These are phyloP conservation scores for Ceuthmochares aereus DNA, from an alignment of 2,113 vertebrate genomes.

Conservation along the genomic window DNA sequence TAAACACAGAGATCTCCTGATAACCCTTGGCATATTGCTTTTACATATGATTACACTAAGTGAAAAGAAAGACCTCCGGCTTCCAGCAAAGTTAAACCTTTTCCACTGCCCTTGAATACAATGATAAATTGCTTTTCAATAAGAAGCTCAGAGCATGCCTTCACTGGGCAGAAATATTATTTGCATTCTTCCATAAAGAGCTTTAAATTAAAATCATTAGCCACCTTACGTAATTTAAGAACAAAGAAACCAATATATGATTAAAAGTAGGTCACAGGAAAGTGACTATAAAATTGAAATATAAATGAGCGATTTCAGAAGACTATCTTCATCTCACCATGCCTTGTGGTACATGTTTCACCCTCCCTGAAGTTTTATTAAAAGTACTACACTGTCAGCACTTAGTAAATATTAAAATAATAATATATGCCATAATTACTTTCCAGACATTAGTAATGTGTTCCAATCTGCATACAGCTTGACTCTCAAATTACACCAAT, in stretches of 20 bases:
- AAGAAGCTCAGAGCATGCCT: background rate
- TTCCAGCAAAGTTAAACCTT: background rate
- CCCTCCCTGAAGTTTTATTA: conserved; percentile 40
- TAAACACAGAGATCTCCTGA: conserved; percentile 50
- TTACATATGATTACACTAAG: background rate
- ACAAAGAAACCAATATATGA: conserved; percentile 18
- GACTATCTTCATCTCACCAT: conserved; percentile 9
- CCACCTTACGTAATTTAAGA: background rate
- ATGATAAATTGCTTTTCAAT: conserved; percentile 36
- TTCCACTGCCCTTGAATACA: background rate
- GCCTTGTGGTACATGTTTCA: conserved; percentile 16
- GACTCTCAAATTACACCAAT: conserved; percentile 31
- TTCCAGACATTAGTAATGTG: conserved; percentile 51
- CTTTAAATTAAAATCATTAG: conserved; percentile 46
- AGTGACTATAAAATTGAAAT: conserved; percentile 13
- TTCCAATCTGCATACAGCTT: conserved; percentile 42
- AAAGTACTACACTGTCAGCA: conserved; percentile 44
- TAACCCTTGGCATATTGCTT: conserved; percentile 31
- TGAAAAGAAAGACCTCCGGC: background rate
- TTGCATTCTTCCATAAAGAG: conserved; percentile 56
- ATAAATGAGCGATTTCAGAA: conserved; percentile 27
- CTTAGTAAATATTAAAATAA: conserved; percentile 62
- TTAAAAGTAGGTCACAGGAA: conserved; percentile 46
- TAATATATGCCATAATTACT: conserved; percentile 51
- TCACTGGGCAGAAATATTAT: conserved; percentile 62